phyloP scores from a whole-genome alignment of 2,797 vertebrate species.

The Toxotes lorentzi region DNA sequence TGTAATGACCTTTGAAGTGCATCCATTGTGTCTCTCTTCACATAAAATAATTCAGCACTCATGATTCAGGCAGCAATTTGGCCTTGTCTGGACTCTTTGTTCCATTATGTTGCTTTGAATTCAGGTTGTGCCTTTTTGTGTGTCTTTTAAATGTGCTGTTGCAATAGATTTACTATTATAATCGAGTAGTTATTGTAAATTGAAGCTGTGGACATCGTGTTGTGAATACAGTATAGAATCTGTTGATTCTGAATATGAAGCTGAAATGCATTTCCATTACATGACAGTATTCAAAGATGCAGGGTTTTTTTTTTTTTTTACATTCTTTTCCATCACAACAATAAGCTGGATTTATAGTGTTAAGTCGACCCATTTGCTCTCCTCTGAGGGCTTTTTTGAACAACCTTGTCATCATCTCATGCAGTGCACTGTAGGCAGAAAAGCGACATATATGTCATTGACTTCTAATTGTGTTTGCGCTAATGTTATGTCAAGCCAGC shows the following conservation, averaged over 20 bases:
- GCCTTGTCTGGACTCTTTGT: not conserved
- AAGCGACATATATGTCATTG: slow-evolving; percentile 66
- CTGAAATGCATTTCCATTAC: slow-evolving; percentile 13
- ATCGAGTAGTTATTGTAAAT: not conserved
- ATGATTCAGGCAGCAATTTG: slow-evolving; percentile 4
- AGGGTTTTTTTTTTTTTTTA: not conserved
- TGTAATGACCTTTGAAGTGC: slow-evolving; percentile 6
- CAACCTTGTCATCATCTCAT: slow-evolving; percentile 60
- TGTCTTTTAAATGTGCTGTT: not conserved
- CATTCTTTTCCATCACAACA: slow-evolving; percentile 13
- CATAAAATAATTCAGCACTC: not conserved
- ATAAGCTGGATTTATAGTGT: slow-evolving; percentile 19
- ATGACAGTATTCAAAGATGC: slow-evolving; percentile 1
- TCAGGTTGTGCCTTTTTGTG: not conserved
- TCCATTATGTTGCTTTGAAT: slow-evolving; percentile 4
- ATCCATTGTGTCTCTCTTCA: not conserved
- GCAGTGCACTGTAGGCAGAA: slow-evolving; percentile 22
- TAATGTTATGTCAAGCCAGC: slow-evolving; percentile 70
- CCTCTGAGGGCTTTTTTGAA: slow-evolving; percentile 44
- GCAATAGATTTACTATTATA: not conserved
- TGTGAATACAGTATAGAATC: not conserved
- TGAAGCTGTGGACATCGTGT: not conserved
- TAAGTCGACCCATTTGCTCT: slow-evolving; percentile 30
- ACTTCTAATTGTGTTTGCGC: slow-evolving; percentile 74
- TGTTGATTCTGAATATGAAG: not conserved